A percentile compares a stretch with the other conserved stretches of the same genome.
Conservation (phyloP, 2,113 vertebrate genomes). For the Melospiza georgiana region DNA sequence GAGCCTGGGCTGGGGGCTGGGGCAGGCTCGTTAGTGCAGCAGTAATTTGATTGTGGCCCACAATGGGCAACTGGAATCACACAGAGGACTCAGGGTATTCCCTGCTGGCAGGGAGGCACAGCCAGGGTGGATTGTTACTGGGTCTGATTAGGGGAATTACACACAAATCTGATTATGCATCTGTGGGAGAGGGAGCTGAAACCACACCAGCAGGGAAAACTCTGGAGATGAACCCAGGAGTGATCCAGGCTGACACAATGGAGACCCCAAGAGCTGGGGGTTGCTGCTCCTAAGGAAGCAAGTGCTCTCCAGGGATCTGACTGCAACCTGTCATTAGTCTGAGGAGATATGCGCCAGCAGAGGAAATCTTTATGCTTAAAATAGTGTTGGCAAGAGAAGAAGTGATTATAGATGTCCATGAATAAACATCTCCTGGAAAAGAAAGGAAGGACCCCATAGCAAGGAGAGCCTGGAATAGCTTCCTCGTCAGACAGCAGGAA, state of each 20-base stretch:
- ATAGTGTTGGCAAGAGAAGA: constrained; percentile 55
- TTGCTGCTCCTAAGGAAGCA: background rate
- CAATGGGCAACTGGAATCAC: background rate
- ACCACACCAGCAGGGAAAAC: background rate
- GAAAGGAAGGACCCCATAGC: constrained; percentile 50
- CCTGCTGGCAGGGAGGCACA: background rate
- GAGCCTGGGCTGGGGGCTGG: background rate
- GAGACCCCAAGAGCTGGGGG: background rate
- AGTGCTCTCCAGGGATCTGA: background rate
- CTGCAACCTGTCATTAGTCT: background rate
- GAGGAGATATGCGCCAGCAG: background rate
- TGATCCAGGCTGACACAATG: background rate
- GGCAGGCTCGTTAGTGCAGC: background rate
- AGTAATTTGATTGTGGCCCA: constrained; percentile 8
- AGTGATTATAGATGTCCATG: constrained; percentile 29
- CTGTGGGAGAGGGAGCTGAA: background rate
- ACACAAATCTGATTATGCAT: background rate
- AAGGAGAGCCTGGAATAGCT: constrained; percentile 42
- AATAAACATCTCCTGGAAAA: constrained; percentile 46
- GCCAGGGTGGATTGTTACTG: background rate
- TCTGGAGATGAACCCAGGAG: background rate
- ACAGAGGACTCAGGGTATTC: background rate
- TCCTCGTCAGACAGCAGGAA: constrained; percentile 9
- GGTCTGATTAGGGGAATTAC: background rate
- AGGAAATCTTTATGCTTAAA: constrained; percentile 59